phyloP scores from a whole-genome alignment of 2,888 invertebrate genomes.

The Graphium colonna region DNA sequence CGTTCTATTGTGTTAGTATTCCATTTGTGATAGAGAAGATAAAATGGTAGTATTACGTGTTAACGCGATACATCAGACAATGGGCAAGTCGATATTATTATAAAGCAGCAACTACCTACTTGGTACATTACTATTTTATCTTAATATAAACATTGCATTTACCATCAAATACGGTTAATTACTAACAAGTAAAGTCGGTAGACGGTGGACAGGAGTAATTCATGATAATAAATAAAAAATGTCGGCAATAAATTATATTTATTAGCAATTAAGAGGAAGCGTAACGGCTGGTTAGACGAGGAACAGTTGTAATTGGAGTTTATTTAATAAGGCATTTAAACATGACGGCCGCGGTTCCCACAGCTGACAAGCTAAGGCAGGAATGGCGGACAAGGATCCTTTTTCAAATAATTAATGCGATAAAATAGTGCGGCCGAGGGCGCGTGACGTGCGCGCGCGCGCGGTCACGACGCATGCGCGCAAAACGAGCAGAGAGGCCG shows the following conservation, averaged over 20 bases:
- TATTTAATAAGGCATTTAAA: slow-evolving; percentile 9
- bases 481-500: slow-evolving; percentile 59
- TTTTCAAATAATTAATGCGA: slow-evolving; percentile 79
- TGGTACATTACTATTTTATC: too few relatives aligned
- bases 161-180: too few relatives aligned
- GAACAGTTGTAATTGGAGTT: slow-evolving; percentile 7
- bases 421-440: slow-evolving; percentile 72
- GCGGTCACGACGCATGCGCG: slow-evolving; percentile 73
- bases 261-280: not conserved
- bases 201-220: too few relatives aligned
- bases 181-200: too few relatives aligned
- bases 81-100: too few relatives aligned
- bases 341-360: slow-evolving; percentile 45
- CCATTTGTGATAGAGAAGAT: too few relatives aligned
- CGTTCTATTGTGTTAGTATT: too few relatives aligned
- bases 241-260: not conserved
- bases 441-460: slow-evolving; percentile 76
- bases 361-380: slow-evolving; percentile 52
- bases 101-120: too few relatives aligned
- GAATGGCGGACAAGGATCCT: slow-evolving; percentile 70
- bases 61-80: too few relatives aligned
- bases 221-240: not conserved
- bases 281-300: not conserved
- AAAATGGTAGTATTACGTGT: too few relatives aligned
- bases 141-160: too few relatives aligned